Base-by-base conservation (phyloP, 2,797 vertebrate genomes). In the Poeciliopsis presidionis region DNA sequence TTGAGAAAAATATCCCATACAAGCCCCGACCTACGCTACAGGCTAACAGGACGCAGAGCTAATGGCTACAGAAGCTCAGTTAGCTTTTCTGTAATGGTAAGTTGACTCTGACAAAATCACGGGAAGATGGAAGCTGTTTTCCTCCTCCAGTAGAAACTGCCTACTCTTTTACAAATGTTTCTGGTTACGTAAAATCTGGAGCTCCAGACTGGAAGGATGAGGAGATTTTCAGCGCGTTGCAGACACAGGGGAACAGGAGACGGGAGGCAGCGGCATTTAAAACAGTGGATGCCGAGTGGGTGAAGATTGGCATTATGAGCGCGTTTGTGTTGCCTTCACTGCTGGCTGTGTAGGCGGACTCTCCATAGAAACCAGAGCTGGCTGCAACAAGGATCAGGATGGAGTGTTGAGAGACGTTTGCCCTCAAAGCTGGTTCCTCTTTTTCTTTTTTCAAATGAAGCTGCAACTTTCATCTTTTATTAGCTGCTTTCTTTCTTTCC, bases 321-420 rank as follows among this genome's bases (percentile, higher is more conserved):
- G 65, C 82, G 33, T 72, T 80, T 30, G 46, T 71, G 77, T 67
- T 77, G 74, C 87, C 81, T 88, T 72, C 72, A 11, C 83, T 83
- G 84, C 91, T 84, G 87, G 72, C 61, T 86, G 89, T 87, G 94
- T 92, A 86, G 95, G 94, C 85, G 90, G 88, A 0, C 91, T 95
- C 82, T 72, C 91, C 92, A 91, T 93, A 81, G 93, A 84, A 91
- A 95, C 94, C 75, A 81, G 89, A 80, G 80, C 84, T 76, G 77
- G 81, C 72, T 82, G 89, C 84, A 51, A 47, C 83, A 55, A 36
- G 13, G 49, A 51, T 84, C 70, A 77, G 70, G 46, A 49, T 77
- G 0, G 72, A 90, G 79, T 47, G 82, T 88, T 79, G 76, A 73
- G 33, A 73, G 71, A 57, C 2, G 72, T 28, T 59, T 69, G 46